Conservation (phyloP, 2,797 vertebrate species). For the Cyclura pinguis region DNA sequence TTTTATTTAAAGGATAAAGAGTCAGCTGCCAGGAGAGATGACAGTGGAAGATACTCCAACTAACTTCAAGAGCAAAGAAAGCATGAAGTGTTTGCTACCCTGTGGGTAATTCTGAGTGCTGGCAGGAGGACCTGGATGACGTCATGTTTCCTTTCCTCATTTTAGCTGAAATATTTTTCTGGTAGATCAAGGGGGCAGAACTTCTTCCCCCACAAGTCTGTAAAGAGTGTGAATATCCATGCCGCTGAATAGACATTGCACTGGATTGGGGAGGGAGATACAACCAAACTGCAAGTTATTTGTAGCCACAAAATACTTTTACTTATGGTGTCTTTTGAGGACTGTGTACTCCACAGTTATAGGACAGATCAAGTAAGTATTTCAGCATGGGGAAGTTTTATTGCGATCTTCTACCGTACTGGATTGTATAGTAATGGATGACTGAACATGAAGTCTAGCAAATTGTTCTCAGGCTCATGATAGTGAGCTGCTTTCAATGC, state of each 20-base stretch:
- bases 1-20: not conserved
- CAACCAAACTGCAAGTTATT: not conserved
- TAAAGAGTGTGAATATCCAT: not conserved
- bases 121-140: not conserved
- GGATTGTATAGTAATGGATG: not conserved
- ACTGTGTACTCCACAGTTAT: not conserved
- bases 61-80: not conserved
- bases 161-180: not conserved
- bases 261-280: not conserved
- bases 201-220: not conserved
- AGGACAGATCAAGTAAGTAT: accelerated
- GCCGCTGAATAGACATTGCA: not conserved
- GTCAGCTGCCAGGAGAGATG: not conserved
- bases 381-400: not conserved
- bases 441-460: not conserved
- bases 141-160: not conserved
- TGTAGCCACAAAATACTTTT: not conserved
- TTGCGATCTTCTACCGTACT: not conserved
- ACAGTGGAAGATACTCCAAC: not conserved
- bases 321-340: not conserved
- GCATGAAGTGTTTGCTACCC: not conserved
- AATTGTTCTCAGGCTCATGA: not conserved
- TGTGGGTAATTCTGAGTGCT: not conserved
- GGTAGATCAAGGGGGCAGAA: not conserved
- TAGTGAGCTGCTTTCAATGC: slow-evolving; percentile 5